Evolutionary conservation across 2,888 invertebrate genomes (phyloP).

Genomic region (Campopleginae sp.): DNA sequence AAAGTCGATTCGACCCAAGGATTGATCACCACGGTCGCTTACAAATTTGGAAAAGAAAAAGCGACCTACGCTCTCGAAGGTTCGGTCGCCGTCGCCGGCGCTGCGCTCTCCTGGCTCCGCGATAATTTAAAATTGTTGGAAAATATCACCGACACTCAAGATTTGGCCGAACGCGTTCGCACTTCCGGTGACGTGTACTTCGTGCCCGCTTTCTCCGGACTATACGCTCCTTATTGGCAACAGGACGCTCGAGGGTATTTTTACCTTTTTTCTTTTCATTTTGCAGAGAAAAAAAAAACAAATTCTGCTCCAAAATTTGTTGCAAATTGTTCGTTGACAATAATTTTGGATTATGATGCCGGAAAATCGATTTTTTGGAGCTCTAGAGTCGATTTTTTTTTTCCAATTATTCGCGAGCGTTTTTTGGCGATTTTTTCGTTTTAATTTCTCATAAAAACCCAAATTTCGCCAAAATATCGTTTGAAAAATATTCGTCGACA

Average conservation of each 20-base stretch:
- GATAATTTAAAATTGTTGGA: constrained; percentile 92
- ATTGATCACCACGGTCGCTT: constrained; percentile 95
- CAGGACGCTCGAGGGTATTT: constrained; percentile 92
- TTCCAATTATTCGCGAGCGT: too few relatives aligned
- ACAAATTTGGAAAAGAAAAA: constrained; percentile 92
- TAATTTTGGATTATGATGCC: too few relatives aligned
- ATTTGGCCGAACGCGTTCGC: constrained; percentile 87
- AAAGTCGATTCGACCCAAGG: constrained; percentile 94
- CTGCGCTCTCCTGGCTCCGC: constrained; percentile 95
- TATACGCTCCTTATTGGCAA: constrained; percentile 98
- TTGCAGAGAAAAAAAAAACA: too few relatives aligned
- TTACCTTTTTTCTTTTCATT: constrained; percentile 56
- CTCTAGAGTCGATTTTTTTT: too few relatives aligned
- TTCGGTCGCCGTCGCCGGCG: constrained; percentile 94
- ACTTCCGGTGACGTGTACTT: constrained; percentile 94
- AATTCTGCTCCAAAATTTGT: too few relatives aligned
- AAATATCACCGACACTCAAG: constrained; percentile 88
- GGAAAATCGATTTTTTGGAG: too few relatives aligned
- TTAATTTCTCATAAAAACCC: too few relatives aligned
- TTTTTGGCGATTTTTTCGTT: too few relatives aligned
- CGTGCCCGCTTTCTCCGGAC: constrained; percentile 98
- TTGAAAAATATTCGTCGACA: too few relatives aligned
- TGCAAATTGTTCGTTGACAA: too few relatives aligned
- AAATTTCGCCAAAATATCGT: too few relatives aligned
- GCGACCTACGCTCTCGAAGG: constrained; percentile 96